These are phyloP conservation scores for Hylaea fasciaria DNA, from an alignment of 2,888 invertebrate species.

Conservation along the genomic window DNA sequence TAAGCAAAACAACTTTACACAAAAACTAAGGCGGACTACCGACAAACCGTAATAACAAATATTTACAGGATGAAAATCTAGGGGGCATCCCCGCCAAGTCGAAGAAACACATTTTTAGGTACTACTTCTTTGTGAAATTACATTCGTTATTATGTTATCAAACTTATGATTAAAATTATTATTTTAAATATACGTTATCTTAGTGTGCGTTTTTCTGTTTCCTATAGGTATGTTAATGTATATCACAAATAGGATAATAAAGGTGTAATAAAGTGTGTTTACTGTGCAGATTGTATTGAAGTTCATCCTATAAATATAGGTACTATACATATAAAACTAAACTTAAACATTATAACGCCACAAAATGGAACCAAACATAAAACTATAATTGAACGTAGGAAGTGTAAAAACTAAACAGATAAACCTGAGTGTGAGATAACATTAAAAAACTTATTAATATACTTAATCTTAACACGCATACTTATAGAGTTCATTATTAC, in stretches of 20 bases:
- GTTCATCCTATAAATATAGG: slow-evolving; percentile 7
- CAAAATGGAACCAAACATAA: slow-evolving; percentile 11
- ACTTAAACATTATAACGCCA: slow-evolving; percentile 3
- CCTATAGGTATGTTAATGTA: no score
- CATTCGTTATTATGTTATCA: no score
- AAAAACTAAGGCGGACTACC: slow-evolving; percentile 64
- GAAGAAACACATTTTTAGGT: no score
- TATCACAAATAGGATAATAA: no score
- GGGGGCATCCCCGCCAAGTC: no score
- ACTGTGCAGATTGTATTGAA: background rate
- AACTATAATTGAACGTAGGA: slow-evolving; percentile 79
- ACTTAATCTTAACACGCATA: no score
- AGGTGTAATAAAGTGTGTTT: no score
- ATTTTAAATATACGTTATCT: no score
- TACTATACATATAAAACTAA: background rate
- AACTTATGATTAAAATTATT: no score
- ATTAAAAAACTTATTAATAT: background rate
- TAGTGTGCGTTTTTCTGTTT: no score
- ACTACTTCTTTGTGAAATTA: no score
- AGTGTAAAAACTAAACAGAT: slow-evolving; percentile 50
- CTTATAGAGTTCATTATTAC: no score
- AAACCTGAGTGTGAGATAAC: background rate
- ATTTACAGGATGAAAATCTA: slow-evolving; percentile 1
- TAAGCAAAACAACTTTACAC: slow-evolving; percentile 9
- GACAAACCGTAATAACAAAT: slow-evolving; percentile 46